Evolutionary conservation across 2,888 invertebrate genomes (phyloP).

Genomic region (Brenthis daphne): DNA sequence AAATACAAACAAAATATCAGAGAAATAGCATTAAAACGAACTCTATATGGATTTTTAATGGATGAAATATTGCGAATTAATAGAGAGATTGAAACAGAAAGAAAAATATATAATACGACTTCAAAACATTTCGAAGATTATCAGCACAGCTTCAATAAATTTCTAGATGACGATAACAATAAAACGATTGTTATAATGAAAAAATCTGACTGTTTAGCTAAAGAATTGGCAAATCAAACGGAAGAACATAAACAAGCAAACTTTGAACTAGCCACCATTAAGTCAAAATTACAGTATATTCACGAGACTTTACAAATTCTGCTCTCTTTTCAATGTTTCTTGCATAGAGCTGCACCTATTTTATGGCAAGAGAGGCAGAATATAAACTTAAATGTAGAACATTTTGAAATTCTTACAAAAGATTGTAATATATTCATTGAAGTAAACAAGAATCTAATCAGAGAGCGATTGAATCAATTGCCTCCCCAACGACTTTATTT

Average conservation of each 20-base stretch:
- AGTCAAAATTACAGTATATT: slow-evolving; percentile 72
- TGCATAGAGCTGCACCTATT: slow-evolving; percentile 68
- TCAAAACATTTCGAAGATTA: slow-evolving; percentile 69
- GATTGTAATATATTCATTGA: slow-evolving; percentile 62
- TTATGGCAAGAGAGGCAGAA: slow-evolving; percentile 68
- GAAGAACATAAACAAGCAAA: slow-evolving; percentile 69
- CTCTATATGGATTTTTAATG: slow-evolving; percentile 61
- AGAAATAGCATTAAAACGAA: slow-evolving; percentile 66
- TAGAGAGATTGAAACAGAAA: slow-evolving; percentile 68
- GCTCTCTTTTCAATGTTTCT: slow-evolving; percentile 70
- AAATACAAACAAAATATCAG: slow-evolving; percentile 81
- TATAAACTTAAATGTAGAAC: slow-evolving; percentile 52
- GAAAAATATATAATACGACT: slow-evolving; percentile 61
- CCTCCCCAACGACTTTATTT: slow-evolving; percentile 68
- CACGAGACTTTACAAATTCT: slow-evolving; percentile 70
- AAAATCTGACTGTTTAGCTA: slow-evolving; percentile 68
- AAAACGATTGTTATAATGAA: slow-evolving; percentile 75
- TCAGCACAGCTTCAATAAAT: slow-evolving; percentile 73
- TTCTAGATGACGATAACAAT: slow-evolving; percentile 72
- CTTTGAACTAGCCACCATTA: slow-evolving; percentile 68
- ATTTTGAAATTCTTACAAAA: slow-evolving; percentile 58
- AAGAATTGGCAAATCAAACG: slow-evolving; percentile 62
- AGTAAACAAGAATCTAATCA: slow-evolving; percentile 53
- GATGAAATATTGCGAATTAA: slow-evolving; percentile 73
- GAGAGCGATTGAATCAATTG: slow-evolving; percentile 53